Percentiles rank a stretch among this genome's conserved stretches.
phyloP scores from a whole-genome alignment of 1,140 invertebrate genomes.

The Cydia amplana region DNA sequence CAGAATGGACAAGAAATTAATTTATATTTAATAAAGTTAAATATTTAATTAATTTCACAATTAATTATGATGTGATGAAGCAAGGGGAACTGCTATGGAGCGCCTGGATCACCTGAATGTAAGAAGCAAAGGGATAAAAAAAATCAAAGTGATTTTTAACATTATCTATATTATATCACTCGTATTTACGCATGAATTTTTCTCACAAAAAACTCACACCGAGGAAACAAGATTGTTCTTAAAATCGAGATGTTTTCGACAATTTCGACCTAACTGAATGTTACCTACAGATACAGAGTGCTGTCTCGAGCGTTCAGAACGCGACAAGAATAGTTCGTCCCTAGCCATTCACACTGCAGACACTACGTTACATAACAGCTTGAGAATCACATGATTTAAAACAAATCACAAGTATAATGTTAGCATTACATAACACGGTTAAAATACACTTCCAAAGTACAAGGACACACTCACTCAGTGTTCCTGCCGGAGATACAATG shows the following conservation, averaged over 20 bases:
- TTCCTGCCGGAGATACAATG: slow-evolving; percentile 42
- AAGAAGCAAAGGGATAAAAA: slow-evolving; percentile 19
- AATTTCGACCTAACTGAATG: slow-evolving; percentile 38
- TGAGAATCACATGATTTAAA: slow-evolving; percentile 62
- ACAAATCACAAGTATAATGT: slow-evolving; percentile 55
- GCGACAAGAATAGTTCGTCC: slow-evolving; percentile 44
- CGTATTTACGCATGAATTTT: slow-evolving; percentile 63
- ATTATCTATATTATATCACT: slow-evolving; percentile 70
- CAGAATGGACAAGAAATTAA: not conserved
- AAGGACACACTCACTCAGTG: slow-evolving; percentile 48
- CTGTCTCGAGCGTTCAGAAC: slow-evolving; percentile 39
- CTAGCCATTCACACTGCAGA: slow-evolving; percentile 45
- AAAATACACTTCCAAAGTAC: slow-evolving; percentile 47
- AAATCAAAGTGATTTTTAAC: slow-evolving; percentile 50
- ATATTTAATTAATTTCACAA: not conserved
- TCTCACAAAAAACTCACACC: slow-evolving; percentile 69
- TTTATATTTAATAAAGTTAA: not conserved
- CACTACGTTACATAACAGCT: slow-evolving; percentile 63
- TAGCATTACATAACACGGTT: slow-evolving; percentile 47
- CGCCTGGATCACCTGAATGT: not conserved
- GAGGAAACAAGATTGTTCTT: slow-evolving; percentile 47
- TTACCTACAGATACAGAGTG: slow-evolving; percentile 50
- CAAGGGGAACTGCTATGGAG: not conserved
- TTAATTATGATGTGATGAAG: not conserved
- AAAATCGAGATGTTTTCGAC: slow-evolving; percentile 22